Base-by-base conservation (phyloP, 2,888 invertebrate species). In the Acanthosepion esculentum region DNA sequence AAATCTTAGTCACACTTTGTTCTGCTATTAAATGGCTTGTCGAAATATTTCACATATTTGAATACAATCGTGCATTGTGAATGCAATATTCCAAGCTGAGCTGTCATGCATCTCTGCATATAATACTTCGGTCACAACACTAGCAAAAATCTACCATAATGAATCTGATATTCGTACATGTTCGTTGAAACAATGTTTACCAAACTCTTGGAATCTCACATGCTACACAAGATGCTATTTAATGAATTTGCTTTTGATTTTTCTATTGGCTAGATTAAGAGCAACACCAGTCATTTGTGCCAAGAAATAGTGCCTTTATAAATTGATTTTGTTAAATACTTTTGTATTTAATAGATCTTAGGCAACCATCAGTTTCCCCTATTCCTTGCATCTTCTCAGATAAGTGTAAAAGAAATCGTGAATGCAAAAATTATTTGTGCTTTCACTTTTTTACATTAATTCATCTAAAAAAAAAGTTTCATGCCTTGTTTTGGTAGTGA, bases 21-120 rank as follows among this genome's bases (percentile, higher is more conserved):
- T 78, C 78, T 78, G 78, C 78, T 33, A 78, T 78, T 78, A 78
- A 78, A n/a, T 78, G n/a, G 78, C 33, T 78, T 78, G 78, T 78
- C 78, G 78, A 78, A 78, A 78, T 78, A 78, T 78, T 78, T 78
- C 78, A 78, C 78, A 78, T 78, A 78, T 78, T 78, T 78, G 78
- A 78, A 78, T 78, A 33, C 78, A 78, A 78, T 78, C 33, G 78
- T 78, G 78, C 33, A 78, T n/a, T 78, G 78, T 78, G n/a, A 78
- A 78, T 78, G 78, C 78, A n/a, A n/a, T 78, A 78, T 78, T 78
- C n/a, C 78, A 15, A n/a, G 33, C 78, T n/a, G 78, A 78, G 78
- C 33, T n/a, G 78, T 78, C 78, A 78, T 78, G 78, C 78, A 78
- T 78, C 78, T 78, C 78, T 78, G 78, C 78, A 78, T 93, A 93